A percentile compares a stretch with the other conserved stretches of the same genome.
phyloP scores from a whole-genome alignment of 1,140 invertebrate species.

The Trichoplusia ni region DNA sequence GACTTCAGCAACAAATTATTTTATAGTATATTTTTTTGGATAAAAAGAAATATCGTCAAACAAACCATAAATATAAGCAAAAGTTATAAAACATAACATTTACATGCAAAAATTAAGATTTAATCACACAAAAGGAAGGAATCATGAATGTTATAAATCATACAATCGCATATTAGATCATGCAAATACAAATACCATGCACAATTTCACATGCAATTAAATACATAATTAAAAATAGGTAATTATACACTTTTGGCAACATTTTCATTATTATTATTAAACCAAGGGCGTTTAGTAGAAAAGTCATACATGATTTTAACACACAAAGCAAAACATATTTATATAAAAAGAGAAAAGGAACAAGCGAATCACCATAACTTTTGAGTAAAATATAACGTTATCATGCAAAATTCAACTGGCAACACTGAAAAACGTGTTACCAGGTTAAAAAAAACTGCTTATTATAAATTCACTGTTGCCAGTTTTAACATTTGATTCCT shows the following conservation, averaged over 20 bases:
- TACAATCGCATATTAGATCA: no score
- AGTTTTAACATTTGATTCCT: not conserved
- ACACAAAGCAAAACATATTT: conserved; percentile 6
- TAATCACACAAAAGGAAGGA: not conserved
- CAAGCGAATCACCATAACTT: not conserved
- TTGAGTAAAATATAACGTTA: not conserved
- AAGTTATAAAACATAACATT: conserved; percentile 5
- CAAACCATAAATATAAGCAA: not conserved
- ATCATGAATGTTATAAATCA: no score
- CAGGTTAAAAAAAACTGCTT: conserved; percentile 1
- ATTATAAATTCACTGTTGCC: not conserved
- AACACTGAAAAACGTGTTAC: conserved; percentile 7
- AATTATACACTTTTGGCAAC: not conserved
- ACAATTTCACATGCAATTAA: conserved; percentile 6
- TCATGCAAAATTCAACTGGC: not conserved
- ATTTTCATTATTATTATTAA: no score
- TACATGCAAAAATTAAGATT: conserved; percentile 9
- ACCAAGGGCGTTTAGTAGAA: not conserved
- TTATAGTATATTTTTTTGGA: no score
- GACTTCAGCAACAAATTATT: no score
- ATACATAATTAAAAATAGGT: not conserved
- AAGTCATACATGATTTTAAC: conserved; percentile 18
- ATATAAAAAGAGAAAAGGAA: not conserved
- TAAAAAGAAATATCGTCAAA: conserved; percentile 19
- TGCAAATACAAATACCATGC: conserved; percentile 1